These are phyloP conservation scores for Macropodus opercularis DNA, from an alignment of 2,797 vertebrate species.

Conservation along the genomic window DNA sequence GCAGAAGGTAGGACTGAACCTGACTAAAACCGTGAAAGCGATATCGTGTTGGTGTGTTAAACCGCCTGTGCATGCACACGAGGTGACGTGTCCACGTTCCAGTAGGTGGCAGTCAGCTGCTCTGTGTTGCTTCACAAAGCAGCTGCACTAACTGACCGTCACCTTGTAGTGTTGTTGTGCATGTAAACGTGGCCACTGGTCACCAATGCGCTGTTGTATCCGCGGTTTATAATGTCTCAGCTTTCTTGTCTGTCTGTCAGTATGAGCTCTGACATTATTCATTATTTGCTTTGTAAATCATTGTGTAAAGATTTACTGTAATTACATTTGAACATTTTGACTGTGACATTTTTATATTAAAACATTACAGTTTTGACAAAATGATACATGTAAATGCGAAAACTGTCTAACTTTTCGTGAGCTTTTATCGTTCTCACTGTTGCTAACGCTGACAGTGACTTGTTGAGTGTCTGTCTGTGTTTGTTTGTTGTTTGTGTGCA, in stretches of 20 bases:
- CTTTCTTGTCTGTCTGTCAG: no score
- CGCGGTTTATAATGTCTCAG: no score
- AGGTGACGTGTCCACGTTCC: no score
- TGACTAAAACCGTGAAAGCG: not conserved
- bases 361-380: no score
- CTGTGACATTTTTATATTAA: no score
- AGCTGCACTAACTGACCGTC: no score
- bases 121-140: no score
- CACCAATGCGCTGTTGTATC: not conserved
- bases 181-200: not conserved
- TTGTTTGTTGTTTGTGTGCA: not conserved
- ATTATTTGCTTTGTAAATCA: no score
- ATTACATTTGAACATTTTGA: not conserved
- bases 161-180: constrained; percentile 17
- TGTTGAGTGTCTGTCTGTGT: constrained; percentile 17
- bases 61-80: constrained; percentile 3
- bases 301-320: not conserved
- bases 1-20: constrained; percentile 85
- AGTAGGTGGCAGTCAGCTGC: no score
- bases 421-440: no score
- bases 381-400: no score
- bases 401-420: no score
- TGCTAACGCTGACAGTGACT: constrained; percentile 8
- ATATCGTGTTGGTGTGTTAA: not conserved
- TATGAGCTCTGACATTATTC: not conserved